Evolutionary conservation across 2,113 vertebrate genomes (phyloP), one percentile per base, ranked within the genome.

Genomic region (Ciconia boyciana): DNA sequence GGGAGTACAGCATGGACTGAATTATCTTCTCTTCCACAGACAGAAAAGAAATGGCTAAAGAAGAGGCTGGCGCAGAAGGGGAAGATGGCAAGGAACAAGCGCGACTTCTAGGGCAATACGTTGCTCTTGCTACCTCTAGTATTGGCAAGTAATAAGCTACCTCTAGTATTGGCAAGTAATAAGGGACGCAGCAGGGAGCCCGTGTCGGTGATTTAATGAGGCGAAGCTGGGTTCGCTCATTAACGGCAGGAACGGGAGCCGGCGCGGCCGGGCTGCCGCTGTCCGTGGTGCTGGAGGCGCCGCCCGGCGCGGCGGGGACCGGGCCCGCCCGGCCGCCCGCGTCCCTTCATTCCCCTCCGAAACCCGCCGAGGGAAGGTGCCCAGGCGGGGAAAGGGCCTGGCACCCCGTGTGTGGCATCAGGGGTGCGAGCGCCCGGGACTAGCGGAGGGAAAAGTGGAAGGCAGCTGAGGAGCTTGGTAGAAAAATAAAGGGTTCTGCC

Each of bases 211-310:
- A 5, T 7, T 41, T 16, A 13, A 36, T 0, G 52, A 25, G 32
- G 29, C 16, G 1, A 4, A 25, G 43, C 36, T 8, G 36, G 36
- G 36, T 36, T 36, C 36, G 36, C 36, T 36, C 36, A 36, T 36
- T 36, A 36, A 36, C 36, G 36, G 36, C 36, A 36, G 36, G 36
- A 36, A 36, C 36, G 36, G 43, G 43, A 13, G 44, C 44, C 44
- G 44, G 44, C 36, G 36, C 36, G 49, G 58, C 22, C n/a, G 58
- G 8, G 39, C 24, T 4, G 87, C 18, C 86, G 89, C 96, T 96
- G 95, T 96, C 96, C 94, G 77, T 94, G 96, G 96, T 96, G 91
- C 96, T 97, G 95, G 25, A 94, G 74, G n/a, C 10, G 19, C 7
- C 26, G 1, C 52, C 39, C 7, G 36, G 36, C 36, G 36, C 36